Evolutionary conservation across 1,140 invertebrate species (phyloP), one percentile per base, ranked within the genome.

Genomic region (Streblospio benedicti): DNA sequence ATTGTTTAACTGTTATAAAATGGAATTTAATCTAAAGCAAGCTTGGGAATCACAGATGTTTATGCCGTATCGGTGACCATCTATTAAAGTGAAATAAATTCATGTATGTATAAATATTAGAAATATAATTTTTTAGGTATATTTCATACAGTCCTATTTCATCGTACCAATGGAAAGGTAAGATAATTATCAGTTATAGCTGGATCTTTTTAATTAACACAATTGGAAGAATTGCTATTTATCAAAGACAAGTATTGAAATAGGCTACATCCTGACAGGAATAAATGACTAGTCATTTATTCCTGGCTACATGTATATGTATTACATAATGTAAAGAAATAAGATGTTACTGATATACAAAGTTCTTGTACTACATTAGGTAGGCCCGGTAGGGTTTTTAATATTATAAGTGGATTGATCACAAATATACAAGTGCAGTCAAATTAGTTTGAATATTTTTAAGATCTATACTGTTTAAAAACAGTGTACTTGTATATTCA

Each of bases 121-220:
- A n/a, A n/a, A n/a, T n/a, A n/a, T n/a, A n/a, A n/a, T 57, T 59
- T 68, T 73, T 12, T 51, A 77, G 75, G 70, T 76, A 86, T 98
- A 63, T 97, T 97, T 77, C 93, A 97, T 80, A 94, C 91, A 23
- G 85, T 97, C 45, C 81, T 98, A 14, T 93, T 97, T 73, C 92
- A 97, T 75, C 84, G 94, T 65, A 89, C 90, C 47, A 83, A 91
- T 64, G 93, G 94, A 61, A 98, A 97, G 69, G 79, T n/a, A n/a
- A n/a, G n/a, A n/a, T n/a, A n/a, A n/a, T n/a, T n/a, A n/a, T 81
- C 68, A 65, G 65, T 47, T 45, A 3, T 52, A 14, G 2, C 45
- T n/a, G 25, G 45, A 47, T 28, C 25, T 23, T 47, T 47, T 47
- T 23, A 2, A 9, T 12, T n/a, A 47, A 9, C 25, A 9, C 25